These are phyloP conservation scores for Sebastes kiyomatsui DNA, from an alignment of 2,797 vertebrate genomes.

Conservation along the genomic window DNA sequence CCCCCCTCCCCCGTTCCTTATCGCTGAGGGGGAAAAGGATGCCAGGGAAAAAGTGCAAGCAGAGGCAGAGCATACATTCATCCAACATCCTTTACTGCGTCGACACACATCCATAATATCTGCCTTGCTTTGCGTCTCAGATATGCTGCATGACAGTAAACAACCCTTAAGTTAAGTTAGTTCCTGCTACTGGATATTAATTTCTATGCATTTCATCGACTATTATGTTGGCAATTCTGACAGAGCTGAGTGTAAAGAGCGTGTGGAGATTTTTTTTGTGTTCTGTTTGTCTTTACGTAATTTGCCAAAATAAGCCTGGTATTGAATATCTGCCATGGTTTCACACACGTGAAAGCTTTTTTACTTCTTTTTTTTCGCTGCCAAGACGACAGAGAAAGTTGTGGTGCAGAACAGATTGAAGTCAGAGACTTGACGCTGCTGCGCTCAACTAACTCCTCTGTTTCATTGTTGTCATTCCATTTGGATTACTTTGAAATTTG, in stretches of 20 bases:
- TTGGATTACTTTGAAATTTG: conserved; percentile 75
- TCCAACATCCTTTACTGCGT: conserved; percentile 59
- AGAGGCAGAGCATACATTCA: conserved; percentile 60
- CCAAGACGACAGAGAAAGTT: conserved; percentile 68
- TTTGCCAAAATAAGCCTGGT: conserved; percentile 89
- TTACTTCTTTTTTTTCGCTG: conserved; percentile 68
- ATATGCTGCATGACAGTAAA: conserved; percentile 92
- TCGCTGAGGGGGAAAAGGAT: conserved; percentile 80
- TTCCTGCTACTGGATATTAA: conserved; percentile 75
- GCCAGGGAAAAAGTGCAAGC: conserved; percentile 76
- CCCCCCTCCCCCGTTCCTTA: conserved; percentile 77
- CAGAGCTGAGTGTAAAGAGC: conserved; percentile 75
- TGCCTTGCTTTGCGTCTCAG: conserved; percentile 81
- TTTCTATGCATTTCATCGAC: conserved; percentile 91
- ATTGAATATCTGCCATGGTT: conserved; percentile 82
- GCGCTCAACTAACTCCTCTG: conserved; percentile 78
- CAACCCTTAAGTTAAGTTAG: conserved; percentile 80
- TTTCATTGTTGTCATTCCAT: conserved; percentile 75
- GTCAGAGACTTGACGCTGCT: conserved; percentile 74
- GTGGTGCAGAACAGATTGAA: conserved; percentile 71
- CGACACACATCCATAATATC: conserved; percentile 63
- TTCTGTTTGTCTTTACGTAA: conserved; percentile 86
- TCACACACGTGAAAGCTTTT: conserved; percentile 82
- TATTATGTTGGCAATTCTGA: conserved; percentile 77
- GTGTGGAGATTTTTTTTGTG: conserved; percentile 66